phyloP scores from a whole-genome alignment of 2,888 invertebrate species.

The Tineola bisselliella region DNA sequence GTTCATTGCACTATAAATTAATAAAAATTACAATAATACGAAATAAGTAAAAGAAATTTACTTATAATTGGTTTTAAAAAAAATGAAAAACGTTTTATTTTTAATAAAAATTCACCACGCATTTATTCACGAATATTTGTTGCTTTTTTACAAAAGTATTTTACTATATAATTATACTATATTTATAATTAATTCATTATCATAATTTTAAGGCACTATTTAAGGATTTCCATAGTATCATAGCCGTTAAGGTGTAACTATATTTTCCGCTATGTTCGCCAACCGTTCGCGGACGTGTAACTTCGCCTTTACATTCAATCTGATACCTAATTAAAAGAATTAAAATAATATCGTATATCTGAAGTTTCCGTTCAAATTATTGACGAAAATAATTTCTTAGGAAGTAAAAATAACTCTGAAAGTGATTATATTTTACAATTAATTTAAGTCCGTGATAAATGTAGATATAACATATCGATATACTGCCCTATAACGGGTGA shows the following conservation, averaged over 20 bases:
- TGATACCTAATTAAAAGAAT: no score
- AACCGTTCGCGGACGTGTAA: neutral
- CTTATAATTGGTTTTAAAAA: neutral
- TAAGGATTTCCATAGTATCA: neutral
- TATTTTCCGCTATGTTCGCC: neutral
- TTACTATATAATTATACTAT: neutral
- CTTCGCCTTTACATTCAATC: neutral
- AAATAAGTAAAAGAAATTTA: no score
- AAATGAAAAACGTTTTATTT: neutral
- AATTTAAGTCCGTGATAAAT: no score
- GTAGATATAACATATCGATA: no score
- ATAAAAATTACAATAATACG: no score
- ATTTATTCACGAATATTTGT: neutral
- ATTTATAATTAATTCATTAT: neutral
- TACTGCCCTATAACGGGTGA: no score
- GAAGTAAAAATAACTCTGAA: no score
- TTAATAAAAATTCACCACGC: neutral
- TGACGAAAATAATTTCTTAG: no score
- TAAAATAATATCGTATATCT: no score
- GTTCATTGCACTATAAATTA: no score
- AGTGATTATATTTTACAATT: no score
- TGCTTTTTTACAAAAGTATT: slow-evolving; percentile 1
- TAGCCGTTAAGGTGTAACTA: neutral
- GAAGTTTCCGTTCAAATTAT: no score
- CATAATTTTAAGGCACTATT: slow-evolving; percentile 8